phyloP scores from a whole-genome alignment of 2,888 invertebrate species.

The Coenonympha glycerion region DNA sequence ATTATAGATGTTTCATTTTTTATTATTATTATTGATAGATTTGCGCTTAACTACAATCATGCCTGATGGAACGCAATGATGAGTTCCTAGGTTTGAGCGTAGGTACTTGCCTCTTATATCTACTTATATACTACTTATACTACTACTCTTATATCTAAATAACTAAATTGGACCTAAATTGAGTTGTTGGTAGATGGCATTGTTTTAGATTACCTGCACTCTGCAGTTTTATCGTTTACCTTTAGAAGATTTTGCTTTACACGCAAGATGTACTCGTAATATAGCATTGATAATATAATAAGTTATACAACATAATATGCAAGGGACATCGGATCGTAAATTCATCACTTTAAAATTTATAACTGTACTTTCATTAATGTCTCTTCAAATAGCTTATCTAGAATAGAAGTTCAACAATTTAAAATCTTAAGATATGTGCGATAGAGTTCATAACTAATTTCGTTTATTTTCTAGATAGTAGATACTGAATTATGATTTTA shows the following conservation, averaged over 20 bases:
- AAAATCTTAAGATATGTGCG: not conserved
- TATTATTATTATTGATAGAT: too few relatives aligned
- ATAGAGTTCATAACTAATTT: not conserved
- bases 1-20: too few relatives aligned
- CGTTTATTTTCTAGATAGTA: not conserved
- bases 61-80: too few relatives aligned
- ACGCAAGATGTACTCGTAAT: not conserved
- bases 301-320: not conserved
- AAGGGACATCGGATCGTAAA: not conserved
- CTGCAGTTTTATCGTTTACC: not conserved
- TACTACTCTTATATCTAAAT: too few relatives aligned
- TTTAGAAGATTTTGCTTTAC: slow-evolving; percentile 8
- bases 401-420: not conserved
- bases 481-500: too few relatives aligned
- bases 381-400: too few relatives aligned
- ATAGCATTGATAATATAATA: not conserved
- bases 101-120: too few relatives aligned
- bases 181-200: slow-evolving; percentile 2
- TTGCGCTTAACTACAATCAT: too few relatives aligned
- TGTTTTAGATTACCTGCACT: not conserved
- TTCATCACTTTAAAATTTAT: not conserved
- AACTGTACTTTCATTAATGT: not conserved
- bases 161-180: too few relatives aligned
- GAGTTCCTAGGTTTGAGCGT: too few relatives aligned
- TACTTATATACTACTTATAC: too few relatives aligned